phyloP scores from a whole-genome alignment of 2,113 vertebrate species.

The Syngnathus scovelli region DNA sequence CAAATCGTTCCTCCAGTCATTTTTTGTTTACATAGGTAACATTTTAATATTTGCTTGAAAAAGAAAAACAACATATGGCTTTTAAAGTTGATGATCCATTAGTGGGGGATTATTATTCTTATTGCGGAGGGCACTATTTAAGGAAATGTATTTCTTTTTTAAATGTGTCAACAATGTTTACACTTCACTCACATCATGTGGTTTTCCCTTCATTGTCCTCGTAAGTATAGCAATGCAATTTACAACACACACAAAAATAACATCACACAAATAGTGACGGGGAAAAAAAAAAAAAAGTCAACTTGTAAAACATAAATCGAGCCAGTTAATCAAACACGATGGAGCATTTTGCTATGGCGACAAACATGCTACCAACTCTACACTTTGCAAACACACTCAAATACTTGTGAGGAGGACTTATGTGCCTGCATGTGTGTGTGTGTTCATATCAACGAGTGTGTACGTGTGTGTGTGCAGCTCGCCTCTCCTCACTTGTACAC shows the following conservation, averaged over 20 bases:
- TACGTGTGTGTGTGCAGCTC: conserved; percentile 38
- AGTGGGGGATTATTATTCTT: neutral
- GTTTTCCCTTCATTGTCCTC: conserved; percentile 25
- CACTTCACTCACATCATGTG: neutral
- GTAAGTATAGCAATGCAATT: conserved; percentile 33
- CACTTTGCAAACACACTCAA: conserved; percentile 31
- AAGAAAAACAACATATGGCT: neutral
- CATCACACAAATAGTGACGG: neutral
- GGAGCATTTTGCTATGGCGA: conserved; percentile 31
- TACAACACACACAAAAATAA: conserved; percentile 1
- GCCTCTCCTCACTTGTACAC: conserved; percentile 63
- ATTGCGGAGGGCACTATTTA: neutral
- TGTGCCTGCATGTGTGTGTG: conserved; percentile 56
- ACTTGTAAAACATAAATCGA: neutral
- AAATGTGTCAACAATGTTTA: neutral
- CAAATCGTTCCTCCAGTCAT: too few relatives aligned
- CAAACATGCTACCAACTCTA: conserved; percentile 40
- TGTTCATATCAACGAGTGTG: conserved; percentile 30
- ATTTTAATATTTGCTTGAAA: neutral
- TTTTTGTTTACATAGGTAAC: neutral
- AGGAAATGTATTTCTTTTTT: neutral
- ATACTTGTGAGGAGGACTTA: conserved; percentile 54
- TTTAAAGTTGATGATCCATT: neutral
- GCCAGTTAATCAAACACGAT: conserved; percentile 23
- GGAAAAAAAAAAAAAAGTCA: neutral